Conservation (phyloP, 30 jellyfish, hydroid and myxozoan genomes). For the Hydra vulgaris region DNA sequence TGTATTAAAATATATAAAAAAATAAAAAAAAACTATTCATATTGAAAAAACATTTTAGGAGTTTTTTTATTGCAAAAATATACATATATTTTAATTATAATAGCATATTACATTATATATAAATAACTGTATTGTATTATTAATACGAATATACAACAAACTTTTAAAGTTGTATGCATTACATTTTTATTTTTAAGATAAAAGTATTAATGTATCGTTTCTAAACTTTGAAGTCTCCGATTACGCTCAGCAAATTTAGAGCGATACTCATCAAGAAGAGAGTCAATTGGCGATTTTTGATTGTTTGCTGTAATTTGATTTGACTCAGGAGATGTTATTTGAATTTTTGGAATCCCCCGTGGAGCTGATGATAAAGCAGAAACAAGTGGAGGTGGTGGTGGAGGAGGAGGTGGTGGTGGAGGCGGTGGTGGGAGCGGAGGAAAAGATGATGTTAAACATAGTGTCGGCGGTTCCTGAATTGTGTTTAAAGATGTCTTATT, state of each 20-base stretch:
- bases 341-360: neutral
- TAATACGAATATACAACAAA: no score
- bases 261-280: neutral
- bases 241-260: neutral
- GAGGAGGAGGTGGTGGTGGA: neutral
- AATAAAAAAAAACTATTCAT: no score
- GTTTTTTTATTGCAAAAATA: no score
- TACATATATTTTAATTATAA: no score
- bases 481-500: neutral
- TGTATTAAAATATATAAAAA: no score
- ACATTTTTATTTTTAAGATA: no score
- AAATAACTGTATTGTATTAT: no score
- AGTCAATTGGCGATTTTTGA: neutral
- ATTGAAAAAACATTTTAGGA: no score
- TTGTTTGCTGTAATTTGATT: neutral
- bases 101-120: no score
- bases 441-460: neutral
- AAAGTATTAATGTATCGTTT: neutral
- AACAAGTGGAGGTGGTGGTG: neutral
- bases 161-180: no score
- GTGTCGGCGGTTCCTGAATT: neutral
- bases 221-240: neutral
- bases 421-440: neutral
- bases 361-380: neutral
- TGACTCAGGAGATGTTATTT: neutral